phyloP scores from a whole-genome alignment of 2,888 invertebrate species.

The Bursaphelenchus okinawaensis region DNA sequence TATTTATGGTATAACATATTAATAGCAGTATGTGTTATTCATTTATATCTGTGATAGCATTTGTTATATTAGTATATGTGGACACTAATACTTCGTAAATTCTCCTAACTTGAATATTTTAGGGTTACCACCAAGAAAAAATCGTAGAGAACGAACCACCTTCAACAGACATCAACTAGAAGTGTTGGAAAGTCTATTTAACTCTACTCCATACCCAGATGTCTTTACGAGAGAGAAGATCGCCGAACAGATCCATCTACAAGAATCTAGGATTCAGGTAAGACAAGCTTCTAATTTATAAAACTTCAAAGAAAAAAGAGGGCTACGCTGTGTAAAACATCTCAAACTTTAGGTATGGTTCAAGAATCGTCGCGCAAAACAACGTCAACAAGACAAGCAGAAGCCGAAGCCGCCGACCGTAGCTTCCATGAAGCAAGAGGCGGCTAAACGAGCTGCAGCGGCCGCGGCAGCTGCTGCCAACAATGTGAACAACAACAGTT shows the following conservation, averaged over 20 bases:
- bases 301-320: neutral
- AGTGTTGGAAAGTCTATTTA: constrained; percentile 31
- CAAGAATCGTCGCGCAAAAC: constrained; percentile 54
- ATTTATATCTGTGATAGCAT: too few species aligned
- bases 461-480: constrained; percentile 8
- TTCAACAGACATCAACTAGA: constrained; percentile 51
- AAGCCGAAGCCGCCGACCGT: constrained; percentile 33
- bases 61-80: too few species aligned
- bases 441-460: constrained; percentile 9
- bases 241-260: constrained; percentile 48
- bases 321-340: neutral
- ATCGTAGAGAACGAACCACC: constrained; percentile 50
- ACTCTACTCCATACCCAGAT: constrained; percentile 35
- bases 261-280: constrained; percentile 51
- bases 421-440: constrained; percentile 22
- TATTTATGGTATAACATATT: too few species aligned
- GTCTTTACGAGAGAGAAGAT: constrained; percentile 50
- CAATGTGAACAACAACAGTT: neutral
- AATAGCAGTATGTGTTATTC: too few species aligned
- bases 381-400: constrained; percentile 53
- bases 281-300: neutral
- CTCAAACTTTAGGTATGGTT: constrained; percentile 49
- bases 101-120: constrained; percentile 19
- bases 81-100: too few species aligned
- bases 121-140: constrained; percentile 32